Evolutionary conservation across 1,140 invertebrate species (phyloP).

Genomic region (Galleria mellonella): DNA sequence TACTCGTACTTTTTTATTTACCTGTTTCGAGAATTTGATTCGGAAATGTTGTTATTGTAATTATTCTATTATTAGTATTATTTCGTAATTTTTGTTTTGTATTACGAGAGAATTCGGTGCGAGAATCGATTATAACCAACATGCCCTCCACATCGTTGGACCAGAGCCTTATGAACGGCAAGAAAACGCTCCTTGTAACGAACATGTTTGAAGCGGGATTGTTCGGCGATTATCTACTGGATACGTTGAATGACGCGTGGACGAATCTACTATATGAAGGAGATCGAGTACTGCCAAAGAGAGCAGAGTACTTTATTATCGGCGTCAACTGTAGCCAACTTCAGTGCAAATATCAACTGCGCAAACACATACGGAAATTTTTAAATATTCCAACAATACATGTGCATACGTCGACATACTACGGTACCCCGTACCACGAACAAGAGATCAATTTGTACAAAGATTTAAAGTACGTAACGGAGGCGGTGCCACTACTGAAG

Average conservation of each 20-base stretch:
- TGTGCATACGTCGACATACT: not conserved
- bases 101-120: no score
- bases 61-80: no score
- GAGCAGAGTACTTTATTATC: not conserved
- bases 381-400: not conserved
- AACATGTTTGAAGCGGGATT: slow-evolving; percentile 83
- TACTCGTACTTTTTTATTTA: no score
- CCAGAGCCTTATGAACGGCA: slow-evolving; percentile 59
- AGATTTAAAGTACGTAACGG: not conserved
- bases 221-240: slow-evolving; percentile 79
- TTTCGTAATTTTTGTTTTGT: no score
- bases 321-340: not conserved
- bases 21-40: no score
- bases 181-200: slow-evolving; percentile 76
- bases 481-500: not conserved
- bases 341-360: not conserved
- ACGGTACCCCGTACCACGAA: not conserved
- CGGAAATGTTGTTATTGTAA: no score
- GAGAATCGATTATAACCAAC: not conserved
- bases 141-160: not conserved
- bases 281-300: not conserved
- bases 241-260: slow-evolving; percentile 79
- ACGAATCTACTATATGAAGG: not conserved
- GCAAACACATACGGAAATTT: not conserved
- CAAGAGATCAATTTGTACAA: not conserved